Evolutionary conservation across 1,140 invertebrate genomes (phyloP).

Genomic region (Drosophila bocqueti): DNA sequence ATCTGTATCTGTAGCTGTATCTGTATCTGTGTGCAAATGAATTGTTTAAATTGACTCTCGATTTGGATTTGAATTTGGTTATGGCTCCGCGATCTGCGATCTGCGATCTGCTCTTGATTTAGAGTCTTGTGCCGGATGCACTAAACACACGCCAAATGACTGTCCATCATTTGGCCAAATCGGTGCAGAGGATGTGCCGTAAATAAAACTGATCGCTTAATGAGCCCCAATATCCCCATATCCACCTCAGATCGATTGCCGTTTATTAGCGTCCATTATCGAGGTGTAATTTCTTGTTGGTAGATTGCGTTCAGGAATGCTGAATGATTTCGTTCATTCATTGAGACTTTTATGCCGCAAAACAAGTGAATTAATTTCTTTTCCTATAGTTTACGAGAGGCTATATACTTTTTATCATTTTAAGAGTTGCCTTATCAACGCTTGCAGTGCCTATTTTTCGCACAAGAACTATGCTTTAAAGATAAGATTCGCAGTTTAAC

Average conservation of each 20-base stretch:
- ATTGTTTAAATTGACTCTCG: constrained; percentile 59
- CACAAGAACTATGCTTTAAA: neutral
- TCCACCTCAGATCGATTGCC: constrained; percentile 30
- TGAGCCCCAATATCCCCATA: constrained; percentile 34
- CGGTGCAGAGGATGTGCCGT: constrained; percentile 53
- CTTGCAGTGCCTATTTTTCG: neutral
- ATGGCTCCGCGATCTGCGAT: constrained; percentile 21
- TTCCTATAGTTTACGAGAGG: neutral
- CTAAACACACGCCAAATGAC: constrained; percentile 73
- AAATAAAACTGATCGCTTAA: constrained; percentile 71
- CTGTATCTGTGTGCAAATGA: constrained; percentile 24
- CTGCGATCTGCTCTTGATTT: constrained; percentile 36
- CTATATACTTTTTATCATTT: neutral
- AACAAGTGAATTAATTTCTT: neutral
- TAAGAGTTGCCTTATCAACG: constrained; percentile 6
- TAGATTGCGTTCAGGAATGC: constrained; percentile 16
- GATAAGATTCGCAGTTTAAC: constrained; percentile 17
- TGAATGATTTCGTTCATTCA: constrained; percentile 26
- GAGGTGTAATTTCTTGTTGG: constrained; percentile 21
- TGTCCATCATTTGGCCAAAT: constrained; percentile 33
- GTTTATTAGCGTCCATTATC: constrained; percentile 24
- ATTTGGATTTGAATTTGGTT: constrained; percentile 48
- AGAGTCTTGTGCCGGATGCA: constrained; percentile 69
- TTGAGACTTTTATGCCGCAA: constrained; percentile 5
- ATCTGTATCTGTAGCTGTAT: neutral